Conservation (phyloP, 2,797 vertebrate species). For the Acrocephalus scirpaceus region DNA sequence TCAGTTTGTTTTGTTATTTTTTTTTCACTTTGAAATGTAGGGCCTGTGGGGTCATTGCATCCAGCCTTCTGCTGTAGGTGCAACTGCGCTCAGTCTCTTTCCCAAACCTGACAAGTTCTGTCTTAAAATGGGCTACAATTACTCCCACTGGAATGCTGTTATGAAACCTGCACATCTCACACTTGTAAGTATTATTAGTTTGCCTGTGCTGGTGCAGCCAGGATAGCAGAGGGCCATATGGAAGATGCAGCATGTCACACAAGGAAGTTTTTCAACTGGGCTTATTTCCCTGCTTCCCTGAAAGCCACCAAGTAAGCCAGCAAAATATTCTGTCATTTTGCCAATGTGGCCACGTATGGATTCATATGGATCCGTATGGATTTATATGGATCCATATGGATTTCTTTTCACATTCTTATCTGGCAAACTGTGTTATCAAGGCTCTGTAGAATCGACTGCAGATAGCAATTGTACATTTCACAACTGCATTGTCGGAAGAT, state of each 20-base stretch:
- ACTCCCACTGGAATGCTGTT: slow-evolving; percentile 21
- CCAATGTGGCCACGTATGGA: neutral
- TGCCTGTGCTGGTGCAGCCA: neutral
- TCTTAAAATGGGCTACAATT: neutral
- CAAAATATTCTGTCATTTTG: neutral
- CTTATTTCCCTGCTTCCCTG: neutral
- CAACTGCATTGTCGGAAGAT: neutral
- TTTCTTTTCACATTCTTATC: neutral
- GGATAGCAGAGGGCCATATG: neutral
- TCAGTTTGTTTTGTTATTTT: neutral
- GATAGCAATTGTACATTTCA: neutral
- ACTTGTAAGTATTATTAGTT: neutral
- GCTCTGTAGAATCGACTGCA: neutral
- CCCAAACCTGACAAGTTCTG: neutral
- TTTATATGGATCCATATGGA: neutral
- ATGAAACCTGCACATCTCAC: neutral
- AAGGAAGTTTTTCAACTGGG: neutral
- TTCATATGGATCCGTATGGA: neutral
- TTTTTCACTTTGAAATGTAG: neutral
- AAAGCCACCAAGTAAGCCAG: neutral
- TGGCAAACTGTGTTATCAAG: neutral
- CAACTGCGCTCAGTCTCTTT: neutral
- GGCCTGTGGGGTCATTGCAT: neutral
- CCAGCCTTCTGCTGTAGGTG: neutral
- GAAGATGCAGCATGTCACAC: neutral